Conservation (phyloP, 2,113 vertebrate species). For the Symphodus melops region DNA sequence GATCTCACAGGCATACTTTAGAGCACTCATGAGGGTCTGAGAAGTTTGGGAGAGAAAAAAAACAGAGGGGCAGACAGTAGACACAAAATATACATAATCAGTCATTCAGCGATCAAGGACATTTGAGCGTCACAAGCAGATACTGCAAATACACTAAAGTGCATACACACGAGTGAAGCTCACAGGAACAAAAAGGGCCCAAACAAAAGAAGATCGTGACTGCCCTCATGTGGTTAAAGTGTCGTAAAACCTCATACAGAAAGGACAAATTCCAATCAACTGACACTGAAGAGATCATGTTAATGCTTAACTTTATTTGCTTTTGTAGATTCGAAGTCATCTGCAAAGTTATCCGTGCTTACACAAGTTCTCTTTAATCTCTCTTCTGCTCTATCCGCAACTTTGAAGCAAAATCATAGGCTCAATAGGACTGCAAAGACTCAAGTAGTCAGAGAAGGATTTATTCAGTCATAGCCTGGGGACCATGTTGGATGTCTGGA, state of each 20-base stretch:
- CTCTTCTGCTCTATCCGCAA: slow-evolving; percentile 17
- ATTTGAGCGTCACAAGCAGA: neutral
- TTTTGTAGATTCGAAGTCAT: slow-evolving; percentile 26
- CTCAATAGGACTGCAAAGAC: slow-evolving; percentile 26
- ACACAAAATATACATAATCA: neutral
- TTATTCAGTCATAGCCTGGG: slow-evolving; percentile 23
- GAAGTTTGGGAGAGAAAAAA: neutral
- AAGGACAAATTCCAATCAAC: neutral
- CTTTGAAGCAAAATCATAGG: slow-evolving; percentile 16
- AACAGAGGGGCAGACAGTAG: neutral
- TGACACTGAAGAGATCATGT: slow-evolving; percentile 28
- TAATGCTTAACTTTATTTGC: slow-evolving; percentile 13
- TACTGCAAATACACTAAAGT: slow-evolving; percentile 13
- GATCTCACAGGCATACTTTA: slow-evolving; percentile 90
- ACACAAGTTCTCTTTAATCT: slow-evolving; percentile 40
- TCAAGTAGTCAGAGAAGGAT: slow-evolving; percentile 24
- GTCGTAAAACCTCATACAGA: neutral
- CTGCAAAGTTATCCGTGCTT: slow-evolving; percentile 23
- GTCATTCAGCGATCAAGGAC: neutral
- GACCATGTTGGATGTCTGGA: slow-evolving; percentile 23
- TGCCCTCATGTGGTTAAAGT: slow-evolving; percentile 71
- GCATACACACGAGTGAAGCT: too few species aligned
- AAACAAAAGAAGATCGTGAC: slow-evolving; percentile 40
- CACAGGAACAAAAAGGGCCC: neutral
- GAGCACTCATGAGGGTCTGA: slow-evolving; percentile 84